phyloP scores from a whole-genome alignment of 2,888 invertebrate genomes.

The Patella caerulea region DNA sequence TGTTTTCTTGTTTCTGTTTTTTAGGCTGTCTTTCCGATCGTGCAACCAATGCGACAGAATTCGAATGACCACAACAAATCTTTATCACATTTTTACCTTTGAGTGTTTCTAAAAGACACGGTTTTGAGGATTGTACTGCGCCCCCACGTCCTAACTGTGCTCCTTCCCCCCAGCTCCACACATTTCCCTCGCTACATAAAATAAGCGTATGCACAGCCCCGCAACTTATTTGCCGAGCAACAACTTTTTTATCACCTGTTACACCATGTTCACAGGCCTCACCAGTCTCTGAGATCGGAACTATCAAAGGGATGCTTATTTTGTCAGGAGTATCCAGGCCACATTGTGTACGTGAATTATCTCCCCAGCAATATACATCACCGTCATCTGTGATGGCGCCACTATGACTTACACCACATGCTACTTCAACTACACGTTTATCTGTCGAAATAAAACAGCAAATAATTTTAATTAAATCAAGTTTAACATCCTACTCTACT shows the following conservation, averaged over 20 bases:
- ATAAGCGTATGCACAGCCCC: slow-evolving; percentile 65
- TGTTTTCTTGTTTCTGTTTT: background rate
- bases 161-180: slow-evolving; percentile 71
- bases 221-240: slow-evolving; percentile 54
- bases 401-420: slow-evolving; percentile 81
- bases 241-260: slow-evolving; percentile 38
- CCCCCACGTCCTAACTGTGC: slow-evolving; percentile 57
- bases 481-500: background rate
- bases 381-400: slow-evolving; percentile 62
- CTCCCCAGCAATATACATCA: slow-evolving; percentile 69
- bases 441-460: slow-evolving; percentile 41
- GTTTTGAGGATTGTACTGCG: slow-evolving; percentile 38
- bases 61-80: slow-evolving; percentile 62
- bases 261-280: slow-evolving; percentile 54
- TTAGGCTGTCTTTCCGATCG: slow-evolving; percentile 35
- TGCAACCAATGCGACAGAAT: slow-evolving; percentile 65
- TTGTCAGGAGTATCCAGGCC: slow-evolving; percentile 74
- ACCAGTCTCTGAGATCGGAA: slow-evolving; percentile 38
- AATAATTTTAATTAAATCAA: slow-evolving; percentile 4
- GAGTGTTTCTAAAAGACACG: slow-evolving; percentile 54
- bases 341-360: slow-evolving; percentile 76
- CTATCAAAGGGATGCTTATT: slow-evolving; percentile 46
- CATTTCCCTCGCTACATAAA: slow-evolving; percentile 45
- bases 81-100: slow-evolving; percentile 56
- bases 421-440: slow-evolving; percentile 78